Evolutionary conservation across 30 jellyfish, hydroid and myxozoan species (phyloP), one percentile per base, ranked within the genome.

Genomic region (Nemopilema nomurai): DNA sequence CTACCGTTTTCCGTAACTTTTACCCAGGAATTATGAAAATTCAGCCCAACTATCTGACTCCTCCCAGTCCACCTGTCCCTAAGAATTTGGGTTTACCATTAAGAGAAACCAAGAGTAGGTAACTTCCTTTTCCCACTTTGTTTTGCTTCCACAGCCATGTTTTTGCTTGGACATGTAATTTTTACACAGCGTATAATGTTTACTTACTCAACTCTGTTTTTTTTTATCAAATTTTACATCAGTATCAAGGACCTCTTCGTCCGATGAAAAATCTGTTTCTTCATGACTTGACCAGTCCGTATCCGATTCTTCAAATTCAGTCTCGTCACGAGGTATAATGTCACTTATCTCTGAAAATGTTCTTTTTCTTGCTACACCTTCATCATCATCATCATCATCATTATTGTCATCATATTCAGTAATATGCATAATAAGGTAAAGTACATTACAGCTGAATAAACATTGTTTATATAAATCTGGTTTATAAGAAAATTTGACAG

Each of bases 281-380:
- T 63, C 73, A 19, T 63, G 73, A 21, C 73, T 63, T 63, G 73
- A 18, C 73, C 16, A 63, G 73, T 63, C 73, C 18, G 73, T 63
- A 63, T 63, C 73, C 57, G 57, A 41, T 41, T 41, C 57, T 41
- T 41, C 57, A 41, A 63, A 18, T n/a, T 63, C 30, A 0, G 27
- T 63, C 29, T 63, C 18, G 73, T 63, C 73, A 63, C 18, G 73
- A 63, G 73, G 73, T 63, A 19, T n/a, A n/a, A 19, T 63, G 27
- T 63, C 73, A 63, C 73, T 63, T 9, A 63, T 63, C 73, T 63
- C 73, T 63, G 73, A 63, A 63, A 63, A 63, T 63, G 73, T 63
- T 63, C 73, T 63, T 24, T 18, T 18, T 63, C 73, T 63, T 63
- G 73, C 30, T 63, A 63, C 73, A 63, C 73, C 18, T 16, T 24